These are phyloP conservation scores for Gallinago media DNA, from an alignment of 2,113 vertebrate genomes.

Conservation along the genomic window DNA sequence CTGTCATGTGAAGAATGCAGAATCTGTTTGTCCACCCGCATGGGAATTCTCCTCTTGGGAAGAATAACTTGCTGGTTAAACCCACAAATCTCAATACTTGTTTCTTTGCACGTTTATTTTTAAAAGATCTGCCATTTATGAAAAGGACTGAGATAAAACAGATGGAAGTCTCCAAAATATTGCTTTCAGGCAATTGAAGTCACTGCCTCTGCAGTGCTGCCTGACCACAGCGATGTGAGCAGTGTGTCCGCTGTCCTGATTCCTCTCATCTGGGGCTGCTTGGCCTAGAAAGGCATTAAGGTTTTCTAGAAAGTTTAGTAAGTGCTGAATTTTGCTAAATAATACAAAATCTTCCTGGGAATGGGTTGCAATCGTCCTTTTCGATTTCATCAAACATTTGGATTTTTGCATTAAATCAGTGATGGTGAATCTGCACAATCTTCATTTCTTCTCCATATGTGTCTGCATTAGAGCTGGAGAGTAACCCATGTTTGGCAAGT, in stretches of 20 bases:
- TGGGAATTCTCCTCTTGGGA: conserved; percentile 38
- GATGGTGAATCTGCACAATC: not conserved
- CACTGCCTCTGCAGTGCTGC: not conserved
- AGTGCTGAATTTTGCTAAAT: not conserved
- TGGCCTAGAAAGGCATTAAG: not conserved
- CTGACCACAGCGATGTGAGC: not conserved
- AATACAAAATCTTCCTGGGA: not conserved
- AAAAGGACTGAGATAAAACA: not conserved
- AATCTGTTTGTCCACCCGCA: conserved; percentile 20
- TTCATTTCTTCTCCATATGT: not conserved
- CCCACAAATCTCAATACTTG: not conserved
- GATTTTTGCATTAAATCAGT: not conserved
- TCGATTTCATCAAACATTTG: not conserved
- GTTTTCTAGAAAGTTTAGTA: not conserved
- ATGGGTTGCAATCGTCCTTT: not conserved
- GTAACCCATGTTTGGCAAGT: not conserved
- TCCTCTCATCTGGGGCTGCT: not conserved
- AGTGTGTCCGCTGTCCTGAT: not conserved
- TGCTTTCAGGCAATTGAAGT: not conserved
- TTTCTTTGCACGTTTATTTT: not conserved
- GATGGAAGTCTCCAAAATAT: not conserved
- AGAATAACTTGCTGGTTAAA: not conserved
- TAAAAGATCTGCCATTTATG: not conserved
- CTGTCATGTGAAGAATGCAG: conserved; percentile 51
- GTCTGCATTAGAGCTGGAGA: not conserved